phyloP scores from a whole-genome alignment of 2,113 vertebrate species.

The Tetraodon nigroviridis region DNA sequence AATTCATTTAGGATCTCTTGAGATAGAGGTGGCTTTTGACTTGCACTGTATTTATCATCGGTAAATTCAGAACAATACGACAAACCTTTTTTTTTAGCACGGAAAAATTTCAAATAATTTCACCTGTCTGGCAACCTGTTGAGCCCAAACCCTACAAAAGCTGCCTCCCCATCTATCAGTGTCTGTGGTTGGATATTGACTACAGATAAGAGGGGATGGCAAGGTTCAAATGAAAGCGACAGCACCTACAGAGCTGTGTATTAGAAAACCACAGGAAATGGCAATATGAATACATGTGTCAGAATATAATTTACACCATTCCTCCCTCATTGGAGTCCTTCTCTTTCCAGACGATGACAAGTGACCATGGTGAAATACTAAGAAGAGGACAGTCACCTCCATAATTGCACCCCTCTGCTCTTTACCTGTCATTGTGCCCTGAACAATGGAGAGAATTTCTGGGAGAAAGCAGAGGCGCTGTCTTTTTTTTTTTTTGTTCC shows the following conservation, averaged over 20 bases:
- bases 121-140: constrained; percentile 37
- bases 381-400: constrained; percentile 15
- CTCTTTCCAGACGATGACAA: constrained; percentile 29
- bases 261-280: background rate
- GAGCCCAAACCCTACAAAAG: constrained; percentile 23
- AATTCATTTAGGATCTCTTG: constrained; percentile 9
- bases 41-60: background rate
- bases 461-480: constrained; percentile 6
- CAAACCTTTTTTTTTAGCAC: background rate
- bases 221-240: constrained; percentile 39
- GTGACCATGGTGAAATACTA: constrained; percentile 27
- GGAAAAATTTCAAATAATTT: background rate
- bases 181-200: constrained; percentile 12
- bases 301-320: constrained; percentile 29
- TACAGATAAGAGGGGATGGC: constrained; percentile 11
- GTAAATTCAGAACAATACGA: background rate
- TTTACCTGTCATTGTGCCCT: constrained; percentile 34
- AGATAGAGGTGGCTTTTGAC: background rate
- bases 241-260: constrained; percentile 6
- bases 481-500: constrained; percentile 6
- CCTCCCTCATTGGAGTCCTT: constrained; percentile 17
- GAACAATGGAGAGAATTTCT: constrained; percentile 23
- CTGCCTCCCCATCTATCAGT: constrained; percentile 14
- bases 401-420: constrained; percentile 26
- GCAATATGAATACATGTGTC: constrained; percentile 31